Base-by-base conservation (phyloP, 2,888 invertebrate genomes). In the Adineta ricciae region DNA sequence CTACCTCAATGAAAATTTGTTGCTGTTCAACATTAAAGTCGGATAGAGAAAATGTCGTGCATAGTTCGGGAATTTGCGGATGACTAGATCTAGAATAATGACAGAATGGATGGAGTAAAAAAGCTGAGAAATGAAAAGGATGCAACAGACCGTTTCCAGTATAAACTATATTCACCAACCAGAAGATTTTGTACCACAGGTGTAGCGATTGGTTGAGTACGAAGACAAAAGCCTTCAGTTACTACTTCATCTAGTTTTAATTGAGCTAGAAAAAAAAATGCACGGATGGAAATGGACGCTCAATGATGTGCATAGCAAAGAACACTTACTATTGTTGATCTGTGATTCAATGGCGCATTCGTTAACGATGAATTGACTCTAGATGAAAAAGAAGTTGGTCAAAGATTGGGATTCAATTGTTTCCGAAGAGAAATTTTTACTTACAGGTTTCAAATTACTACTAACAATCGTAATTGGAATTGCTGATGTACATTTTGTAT, bases 181-280 rank as follows among this genome's bases (percentile, higher is more conserved):
- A 78, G 38, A 78, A 78, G 78, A 78, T 78, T 78, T 78, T 38
- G 41, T 24, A 78, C 78, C 38, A 78, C 41, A 41, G 41, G 78
- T 41, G 78, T 32, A n/a, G 38, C 24, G 2, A 78, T 78, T 38
- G 78, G 38, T 78, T 78, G 78, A 11, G 78, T 78, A 78, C 78
- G 78, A n/a, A 85, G 36, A 46, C 83, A 78, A 84, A 85, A 85
- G 9, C 85, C 83, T 73, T 85, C 85, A 5, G 84, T 52, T 27
- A 83, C 85, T 21, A 82, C 56, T 32, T 84, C 84, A 36, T 73
- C 56, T 49, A 73, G 16, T 73, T 84, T 83, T 73, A 85, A 82
- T 24, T 46, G 50, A 24, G 72, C 85, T 46, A 52, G 2, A 84
- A 52, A 0, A 8, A 54, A 52, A 84, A 0, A 38, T n/a, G 14